These are phyloP conservation scores for Apaloderma vittatum DNA, from an alignment of 2,113 vertebrate species.

Conservation along the genomic window DNA sequence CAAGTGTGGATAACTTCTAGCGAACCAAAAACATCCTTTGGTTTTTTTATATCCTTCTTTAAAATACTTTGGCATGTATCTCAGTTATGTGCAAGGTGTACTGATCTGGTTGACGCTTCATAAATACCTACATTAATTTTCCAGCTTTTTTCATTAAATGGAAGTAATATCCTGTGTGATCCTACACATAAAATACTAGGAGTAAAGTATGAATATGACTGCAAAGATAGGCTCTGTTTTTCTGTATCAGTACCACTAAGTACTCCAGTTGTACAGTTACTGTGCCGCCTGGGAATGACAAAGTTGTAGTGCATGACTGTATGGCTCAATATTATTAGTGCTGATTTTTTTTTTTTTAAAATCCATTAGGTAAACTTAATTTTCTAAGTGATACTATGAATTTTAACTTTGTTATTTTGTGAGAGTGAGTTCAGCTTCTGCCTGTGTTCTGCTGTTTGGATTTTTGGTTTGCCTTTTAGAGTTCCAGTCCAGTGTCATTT, in stretches of 20 bases:
- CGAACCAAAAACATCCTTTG: not conserved
- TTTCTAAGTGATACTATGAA: not conserved
- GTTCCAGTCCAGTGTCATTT: not conserved
- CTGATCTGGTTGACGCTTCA: not conserved
- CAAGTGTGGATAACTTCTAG: not conserved
- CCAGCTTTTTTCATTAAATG: not conserved
- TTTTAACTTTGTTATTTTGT: not conserved
- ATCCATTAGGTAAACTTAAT: not conserved
- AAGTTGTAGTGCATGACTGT: not conserved
- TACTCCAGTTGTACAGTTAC: not conserved
- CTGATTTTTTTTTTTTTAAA: not conserved
- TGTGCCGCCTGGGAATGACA: not conserved
- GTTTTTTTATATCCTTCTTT: not conserved
- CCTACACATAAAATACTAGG: not conserved
- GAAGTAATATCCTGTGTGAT: not conserved
- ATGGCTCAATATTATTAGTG: not conserved
- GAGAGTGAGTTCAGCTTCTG: not conserved
- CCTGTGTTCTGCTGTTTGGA: not conserved
- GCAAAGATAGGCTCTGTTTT: not conserved
- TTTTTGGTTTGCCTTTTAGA: not conserved
- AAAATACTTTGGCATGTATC: not conserved
- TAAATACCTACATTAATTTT: not conserved
- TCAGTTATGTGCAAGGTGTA: not conserved
- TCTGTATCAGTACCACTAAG: not conserved
- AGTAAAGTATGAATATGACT: not conserved